These are phyloP conservation scores for Lepidurus packardi DNA, from an alignment of 1,140 invertebrate genomes.

Conservation along the genomic window DNA sequence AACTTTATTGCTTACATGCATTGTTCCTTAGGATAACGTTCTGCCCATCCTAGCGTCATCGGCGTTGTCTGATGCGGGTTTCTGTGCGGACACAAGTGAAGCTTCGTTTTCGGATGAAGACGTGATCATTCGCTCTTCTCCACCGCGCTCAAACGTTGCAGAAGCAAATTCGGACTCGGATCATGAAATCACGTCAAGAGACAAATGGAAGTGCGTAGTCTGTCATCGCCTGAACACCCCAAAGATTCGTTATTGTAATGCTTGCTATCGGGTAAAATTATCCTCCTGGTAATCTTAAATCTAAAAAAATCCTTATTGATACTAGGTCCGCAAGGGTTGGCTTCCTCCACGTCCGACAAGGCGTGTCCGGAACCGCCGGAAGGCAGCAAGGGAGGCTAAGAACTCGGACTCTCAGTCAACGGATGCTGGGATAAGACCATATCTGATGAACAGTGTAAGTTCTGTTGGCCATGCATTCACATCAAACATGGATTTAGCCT, in stretches of 20 bases:
- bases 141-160: not conserved
- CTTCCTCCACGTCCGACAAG: slow-evolving; percentile 15
- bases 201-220: slow-evolving; percentile 57
- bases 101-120: slow-evolving; percentile 27
- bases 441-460: not conserved
- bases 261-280: slow-evolving; percentile 56
- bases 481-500: not conserved
- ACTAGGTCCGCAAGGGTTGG: slow-evolving; percentile 31
- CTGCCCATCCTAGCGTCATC: not conserved
- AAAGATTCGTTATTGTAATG: slow-evolving; percentile 58
- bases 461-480: not conserved
- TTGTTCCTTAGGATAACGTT: not conserved
- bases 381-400: not conserved
- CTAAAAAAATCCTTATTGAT: not conserved
- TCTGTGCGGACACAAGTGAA: slow-evolving; percentile 12
- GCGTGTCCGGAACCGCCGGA: slow-evolving; percentile 6
- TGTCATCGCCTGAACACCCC: slow-evolving; percentile 58
- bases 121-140: slow-evolving; percentile 23
- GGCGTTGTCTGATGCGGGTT: not conserved
- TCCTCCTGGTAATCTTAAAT: slow-evolving; percentile 9
- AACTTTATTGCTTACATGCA: not conserved
- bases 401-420: not conserved
- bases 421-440: not conserved
- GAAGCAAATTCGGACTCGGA: slow-evolving; percentile 40
- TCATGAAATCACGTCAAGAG: slow-evolving; percentile 51